A percentile compares a stretch with the other conserved stretches of the same genome.
Conservation (phyloP, 2,113 vertebrate genomes). For the Aspidoscelis tigris region DNA sequence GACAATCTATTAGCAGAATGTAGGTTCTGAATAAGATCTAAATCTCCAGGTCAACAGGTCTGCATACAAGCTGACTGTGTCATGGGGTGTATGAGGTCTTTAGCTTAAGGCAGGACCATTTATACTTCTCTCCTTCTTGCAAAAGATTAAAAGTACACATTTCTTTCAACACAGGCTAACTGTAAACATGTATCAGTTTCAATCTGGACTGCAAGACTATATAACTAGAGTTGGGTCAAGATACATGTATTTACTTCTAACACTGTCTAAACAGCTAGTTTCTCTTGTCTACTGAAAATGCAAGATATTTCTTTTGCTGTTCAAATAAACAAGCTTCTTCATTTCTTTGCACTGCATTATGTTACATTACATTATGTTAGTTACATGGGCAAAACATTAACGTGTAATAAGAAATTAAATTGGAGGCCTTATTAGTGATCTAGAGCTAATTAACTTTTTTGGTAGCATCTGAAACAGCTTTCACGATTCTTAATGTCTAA, state of each 20-base stretch:
- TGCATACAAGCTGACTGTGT: too few species aligned
- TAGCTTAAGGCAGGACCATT: too few species aligned
- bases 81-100: too few species aligned
- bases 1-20: too few species aligned
- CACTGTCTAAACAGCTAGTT: constrained; percentile 10
- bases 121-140: neutral
- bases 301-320: constrained; percentile 8
- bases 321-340: constrained; percentile 23
- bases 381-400: constrained; percentile 31
- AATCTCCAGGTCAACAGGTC: too few species aligned
- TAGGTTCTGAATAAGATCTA: too few species aligned
- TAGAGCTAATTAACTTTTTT: constrained; percentile 34
- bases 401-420: constrained; percentile 32
- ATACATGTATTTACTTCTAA: constrained; percentile 17
- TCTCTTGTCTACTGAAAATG: neutral
- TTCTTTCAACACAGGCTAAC: neutral
- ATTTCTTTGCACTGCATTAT: neutral
- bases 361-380: constrained; percentile 33
- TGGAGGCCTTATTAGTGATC: constrained; percentile 31
- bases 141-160: neutral
- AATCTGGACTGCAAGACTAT: neutral
- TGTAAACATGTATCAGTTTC: neutral
- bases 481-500: constrained; percentile 26
- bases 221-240: neutral
- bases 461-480: constrained; percentile 15